Base-by-base conservation (phyloP, 30 jellyfish, hydroid and myxozoan species). In the Aurelia aurita region DNA sequence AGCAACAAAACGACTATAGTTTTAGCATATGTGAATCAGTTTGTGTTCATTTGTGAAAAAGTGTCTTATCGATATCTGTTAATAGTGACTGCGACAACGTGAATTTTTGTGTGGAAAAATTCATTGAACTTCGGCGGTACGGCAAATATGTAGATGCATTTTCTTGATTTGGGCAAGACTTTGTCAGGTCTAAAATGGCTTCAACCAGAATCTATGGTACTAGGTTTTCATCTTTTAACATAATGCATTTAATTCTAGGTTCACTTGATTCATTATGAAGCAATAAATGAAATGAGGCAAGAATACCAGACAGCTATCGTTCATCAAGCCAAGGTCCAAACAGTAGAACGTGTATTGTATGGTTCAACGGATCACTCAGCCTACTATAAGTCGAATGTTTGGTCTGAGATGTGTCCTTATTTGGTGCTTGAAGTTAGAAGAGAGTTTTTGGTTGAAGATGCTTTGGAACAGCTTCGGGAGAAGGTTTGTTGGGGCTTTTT, bases 401-500 rank as follows among this genome's bases (percentile, higher is more conserved):
- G 95, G 75, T 74, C 97, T 1, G 97, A 97, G 2, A 88, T 88
- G 96, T 93, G 98, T 76, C 98, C 98, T 2, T 93, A 93, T 60
- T 85, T 93, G 28, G 85, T 93, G 44, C 84, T 93, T 23, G 97
- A 93, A 59, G 80, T 93, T 34, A 53, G 97, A 34, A 73, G 98
- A 35, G 94, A 87, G 58, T 69, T 81, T 64, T 31, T 93, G 13
- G 94, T 93, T 8, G 90, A 83, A 21, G 98, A 88, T 63, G 90
- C 98, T 16, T 31, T 93, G 85, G 85, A 70, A 23, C 97, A 86
- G 61, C 79, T 93, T 4, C 91, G 81, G 23, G 78, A 72, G 21
- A 93, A 93, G 96, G 98, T 87, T 21, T 5, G 84, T 27, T 51
- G 19, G 5, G 18, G 34, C 4, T 51, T 22, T 44, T 28, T 35